Evolutionary conservation across 2,113 vertebrate species (phyloP), one percentile per base, ranked within the genome.

Genomic region (Myiozetetes cayanensis): DNA sequence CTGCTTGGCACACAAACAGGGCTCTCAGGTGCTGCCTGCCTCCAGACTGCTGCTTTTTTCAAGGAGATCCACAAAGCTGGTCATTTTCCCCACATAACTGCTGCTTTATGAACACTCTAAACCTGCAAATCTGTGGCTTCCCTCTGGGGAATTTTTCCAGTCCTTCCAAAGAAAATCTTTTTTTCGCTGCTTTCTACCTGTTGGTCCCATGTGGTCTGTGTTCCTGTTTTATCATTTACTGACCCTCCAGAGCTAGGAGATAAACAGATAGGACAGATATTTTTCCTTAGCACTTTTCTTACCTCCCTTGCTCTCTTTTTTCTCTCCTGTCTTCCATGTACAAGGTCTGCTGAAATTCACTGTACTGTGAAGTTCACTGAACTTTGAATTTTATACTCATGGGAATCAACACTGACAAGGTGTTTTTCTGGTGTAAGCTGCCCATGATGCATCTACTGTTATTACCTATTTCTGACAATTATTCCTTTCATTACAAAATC

Each of bases 241-340:
- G 31, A 47, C 41, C 14, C 14, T 52, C 37, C 44, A 47, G 37
- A 73, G 27, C 20, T 31, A 24, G 74, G 15, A 31, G 58, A 63
- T 23, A 55, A 75, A 30, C 24, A 68, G 52, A 47, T 33, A 25
- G 4, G 22, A 44, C 21, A 68, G 14, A 30, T 52, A 41, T 16
- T 73, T 83, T 84, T 80, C 24, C 19, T 83, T 28, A 73, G 18
- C 24, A 33, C 11, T 89, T 83, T 72, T 44, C 18, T 68, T 49
- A 17, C 19, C 18, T 53, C 2, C 1, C 23, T 70, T 3, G 0
- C 8, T 47, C 10, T 8, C 31, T 10, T 47, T 44, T 49, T 10
- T 20, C 33, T 77, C n/a, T 76, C 19, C 15, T 49, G 14, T 77
- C 35, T 85, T 81, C 39, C 19, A 13, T 10, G 24, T 47, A 33